Evolutionary conservation across 1,140 invertebrate species (phyloP).

Genomic region (Ceratoteleas bidentatus): DNA sequence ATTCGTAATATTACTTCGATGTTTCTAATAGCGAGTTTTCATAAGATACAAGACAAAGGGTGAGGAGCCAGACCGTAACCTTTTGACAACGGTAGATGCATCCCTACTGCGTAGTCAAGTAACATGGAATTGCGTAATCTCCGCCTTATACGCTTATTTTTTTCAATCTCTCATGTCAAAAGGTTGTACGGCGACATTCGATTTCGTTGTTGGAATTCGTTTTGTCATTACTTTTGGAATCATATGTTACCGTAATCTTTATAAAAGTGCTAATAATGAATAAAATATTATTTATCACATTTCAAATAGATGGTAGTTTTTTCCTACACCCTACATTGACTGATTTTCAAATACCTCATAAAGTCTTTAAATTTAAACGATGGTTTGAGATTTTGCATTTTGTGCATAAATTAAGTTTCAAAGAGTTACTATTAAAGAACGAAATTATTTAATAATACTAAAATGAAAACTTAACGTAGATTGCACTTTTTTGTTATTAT

Average conservation of each 20-base stretch:
- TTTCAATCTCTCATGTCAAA: constrained; percentile 27
- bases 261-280: constrained; percentile 56
- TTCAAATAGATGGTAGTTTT: constrained; percentile 10
- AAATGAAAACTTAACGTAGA: no score
- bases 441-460: no score
- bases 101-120: constrained; percentile 36
- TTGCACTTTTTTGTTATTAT: no score
- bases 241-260: constrained; percentile 49
- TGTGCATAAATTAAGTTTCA: no score
- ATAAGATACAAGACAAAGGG: constrained; percentile 7
- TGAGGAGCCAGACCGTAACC: constrained; percentile 10
- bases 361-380: no score
- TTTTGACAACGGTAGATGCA: constrained; percentile 36
- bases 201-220: constrained; percentile 28
- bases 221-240: constrained; percentile 29
- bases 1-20: constrained; percentile 60
- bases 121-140: constrained; percentile 44
- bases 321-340: no score
- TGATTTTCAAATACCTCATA: no score
- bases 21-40: constrained; percentile 55
- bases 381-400: no score
- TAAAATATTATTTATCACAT: constrained; percentile 55
- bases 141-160: constrained; percentile 35
- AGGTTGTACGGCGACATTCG: constrained; percentile 22
- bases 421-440: no score